phyloP scores from a whole-genome alignment of 2,113 vertebrate species.

The Nannospalax galili region DNA sequence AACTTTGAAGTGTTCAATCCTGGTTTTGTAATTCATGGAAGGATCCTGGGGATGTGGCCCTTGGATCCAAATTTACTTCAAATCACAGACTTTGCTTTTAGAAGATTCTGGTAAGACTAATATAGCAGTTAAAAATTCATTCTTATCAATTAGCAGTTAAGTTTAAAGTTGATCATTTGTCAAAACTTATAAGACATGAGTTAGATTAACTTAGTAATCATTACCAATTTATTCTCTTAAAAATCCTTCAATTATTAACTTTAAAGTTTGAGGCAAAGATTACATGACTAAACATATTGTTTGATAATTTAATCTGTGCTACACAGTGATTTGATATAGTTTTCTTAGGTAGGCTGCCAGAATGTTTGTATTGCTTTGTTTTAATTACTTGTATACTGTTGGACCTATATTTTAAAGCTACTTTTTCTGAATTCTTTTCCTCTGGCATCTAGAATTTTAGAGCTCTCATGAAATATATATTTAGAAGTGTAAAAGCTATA shows the following conservation, averaged over 20 bases:
- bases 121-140: background rate
- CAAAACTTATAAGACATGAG: background rate
- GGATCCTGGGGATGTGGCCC: background rate
- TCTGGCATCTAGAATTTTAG: background rate
- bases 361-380: background rate
- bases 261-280: background rate
- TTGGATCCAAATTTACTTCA: constrained; percentile 28
- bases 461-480: background rate
- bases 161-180: background rate
- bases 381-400: background rate
- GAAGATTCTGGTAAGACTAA: background rate
- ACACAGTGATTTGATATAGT: background rate
- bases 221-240: background rate
- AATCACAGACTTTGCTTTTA: background rate
- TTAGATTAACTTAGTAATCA: constrained; percentile 32
- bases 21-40: constrained; percentile 31
- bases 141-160: background rate
- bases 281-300: background rate
- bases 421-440: background rate
- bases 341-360: background rate
- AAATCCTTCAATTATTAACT: background rate
- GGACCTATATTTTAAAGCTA: background rate
- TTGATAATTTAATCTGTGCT: background rate
- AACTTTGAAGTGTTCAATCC: constrained; percentile 27
- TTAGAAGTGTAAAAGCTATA: background rate